Evolutionary conservation across 2,113 vertebrate species (phyloP).

Genomic region (Gallinago paraguaiae): DNA sequence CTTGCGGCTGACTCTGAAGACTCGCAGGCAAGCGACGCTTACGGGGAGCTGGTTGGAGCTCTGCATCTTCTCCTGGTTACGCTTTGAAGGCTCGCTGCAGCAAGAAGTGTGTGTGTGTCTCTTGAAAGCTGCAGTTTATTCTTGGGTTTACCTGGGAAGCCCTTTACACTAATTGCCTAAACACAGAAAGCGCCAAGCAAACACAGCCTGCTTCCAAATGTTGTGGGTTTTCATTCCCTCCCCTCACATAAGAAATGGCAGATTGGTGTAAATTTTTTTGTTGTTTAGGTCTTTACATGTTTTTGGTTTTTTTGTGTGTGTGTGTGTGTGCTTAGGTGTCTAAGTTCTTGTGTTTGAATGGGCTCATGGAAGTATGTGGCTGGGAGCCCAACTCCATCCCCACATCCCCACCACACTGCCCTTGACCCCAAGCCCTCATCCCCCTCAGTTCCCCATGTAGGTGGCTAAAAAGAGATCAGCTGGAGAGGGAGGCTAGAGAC

Average conservation of each 20-base stretch:
- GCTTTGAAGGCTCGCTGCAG: not conserved
- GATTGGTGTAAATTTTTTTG: not conserved
- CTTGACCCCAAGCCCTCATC: not conserved
- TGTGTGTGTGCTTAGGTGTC: not conserved
- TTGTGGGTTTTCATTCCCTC: slow-evolving; percentile 10
- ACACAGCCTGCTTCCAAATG: slow-evolving; percentile 54
- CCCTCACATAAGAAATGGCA: slow-evolving; percentile 8
- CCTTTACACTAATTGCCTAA: slow-evolving; percentile 62
- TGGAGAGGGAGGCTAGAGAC: not conserved
- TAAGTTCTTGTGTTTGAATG: not conserved
- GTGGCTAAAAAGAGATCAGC: not conserved
- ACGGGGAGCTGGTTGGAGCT: not conserved
- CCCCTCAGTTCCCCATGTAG: rapidly evolving
- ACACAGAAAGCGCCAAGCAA: slow-evolving; percentile 51
- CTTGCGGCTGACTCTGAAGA: not conserved
- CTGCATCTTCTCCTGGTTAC: not conserved
- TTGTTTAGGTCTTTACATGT: no score
- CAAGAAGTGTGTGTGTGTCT: not conserved
- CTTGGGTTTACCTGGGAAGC: slow-evolving; percentile 65
- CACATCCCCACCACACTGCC: not conserved
- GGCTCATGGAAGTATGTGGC: not conserved
- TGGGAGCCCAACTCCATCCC: not conserved
- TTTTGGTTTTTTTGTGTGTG: no score
- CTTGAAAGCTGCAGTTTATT: slow-evolving; percentile 5
- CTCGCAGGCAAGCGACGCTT: not conserved